Base-by-base conservation (phyloP, 2,797 vertebrate genomes). In the Botia almorhae region DNA sequence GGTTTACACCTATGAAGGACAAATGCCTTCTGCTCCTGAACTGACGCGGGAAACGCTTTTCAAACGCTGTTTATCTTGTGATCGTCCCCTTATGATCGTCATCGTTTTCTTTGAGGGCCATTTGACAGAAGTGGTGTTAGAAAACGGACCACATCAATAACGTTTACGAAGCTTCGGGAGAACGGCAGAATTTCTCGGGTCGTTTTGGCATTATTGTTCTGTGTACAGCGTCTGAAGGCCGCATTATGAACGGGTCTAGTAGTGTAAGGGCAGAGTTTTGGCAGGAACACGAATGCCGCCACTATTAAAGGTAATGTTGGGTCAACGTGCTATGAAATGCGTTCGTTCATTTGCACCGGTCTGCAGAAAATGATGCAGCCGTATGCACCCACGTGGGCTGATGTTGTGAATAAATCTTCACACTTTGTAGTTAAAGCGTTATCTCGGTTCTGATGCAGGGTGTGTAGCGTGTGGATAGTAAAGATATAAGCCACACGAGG, bases 141-240 rank as follows among this genome's bases (percentile, higher is more conserved):
- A 60, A 69, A 48, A 19, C 36, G 8, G 53, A 33, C 16, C 5
- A 65, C 69, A 78, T 78, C 39, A 39, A 70, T 70, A 63, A 61
- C 29, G 23, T 80, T 78, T 80, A 72, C 46, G 21, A 80, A 43
- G 58, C 60, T 79, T 72, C 21, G 26, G 48, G 69, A 19, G 26
- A 72, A 36, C 10, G 12, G 23, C 29, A 6, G 13, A 17, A n/a
- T 69, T 48, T 33, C 23, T 19, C 19, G 23, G 63, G 36, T 23
- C 64, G 56, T 58, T 33, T 29, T 68, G 76, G 56, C 0, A 14
- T 33, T 51, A 50, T 36, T 26, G 23, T 36, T 71, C 26, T 53
- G 19, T 55, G n/a, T 33, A 56, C 60, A 63, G 26, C 48, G 26
- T 12, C 11, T 3, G 46, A 50, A 36, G 21, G 60, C 46, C 10